These are phyloP conservation scores for Enteromius radiatus DNA, from an alignment of 2,797 vertebrate species.

Conservation along the genomic window DNA sequence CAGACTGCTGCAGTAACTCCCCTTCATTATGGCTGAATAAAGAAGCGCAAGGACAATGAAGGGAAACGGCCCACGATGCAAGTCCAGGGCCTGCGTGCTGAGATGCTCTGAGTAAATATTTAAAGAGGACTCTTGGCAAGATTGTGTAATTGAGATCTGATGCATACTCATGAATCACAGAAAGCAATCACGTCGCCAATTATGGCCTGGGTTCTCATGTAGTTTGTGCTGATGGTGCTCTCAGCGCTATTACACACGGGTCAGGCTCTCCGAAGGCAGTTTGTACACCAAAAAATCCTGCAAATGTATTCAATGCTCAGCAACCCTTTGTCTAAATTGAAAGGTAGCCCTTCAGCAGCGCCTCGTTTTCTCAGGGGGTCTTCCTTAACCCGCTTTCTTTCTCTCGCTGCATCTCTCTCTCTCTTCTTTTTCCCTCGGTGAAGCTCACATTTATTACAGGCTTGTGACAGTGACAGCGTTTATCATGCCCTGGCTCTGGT, in stretches of 20 bases:
- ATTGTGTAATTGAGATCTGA: conserved; percentile 52
- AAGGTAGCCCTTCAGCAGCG: conserved; percentile 36
- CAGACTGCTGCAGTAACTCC: conserved; percentile 23
- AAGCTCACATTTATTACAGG: conserved; percentile 44
- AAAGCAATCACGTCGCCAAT: conserved; percentile 39
- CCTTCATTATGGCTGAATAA: conserved; percentile 47
- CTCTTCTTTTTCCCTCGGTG: background rate
- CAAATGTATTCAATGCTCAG: conserved; percentile 40
- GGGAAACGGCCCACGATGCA: conserved; percentile 19
- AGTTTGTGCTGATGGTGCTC: conserved; percentile 40
- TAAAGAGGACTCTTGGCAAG: conserved; percentile 50
- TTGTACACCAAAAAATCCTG: conserved; percentile 28
- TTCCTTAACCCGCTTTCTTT: conserved; percentile 21
- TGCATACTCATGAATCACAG: conserved; percentile 44
- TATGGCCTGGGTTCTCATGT: conserved; percentile 8
- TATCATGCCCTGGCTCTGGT: conserved; percentile 71
- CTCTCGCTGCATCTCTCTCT: conserved; percentile 13
- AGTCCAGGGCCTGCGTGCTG: conserved; percentile 19
- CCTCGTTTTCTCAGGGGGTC: conserved; percentile 27
- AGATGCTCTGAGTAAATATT: conserved; percentile 48
- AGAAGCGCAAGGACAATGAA: conserved; percentile 40
- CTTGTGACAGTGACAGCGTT: conserved; percentile 51
- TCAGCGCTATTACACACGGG: conserved; percentile 20
- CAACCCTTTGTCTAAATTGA: conserved; percentile 45
- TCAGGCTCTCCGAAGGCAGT: conserved; percentile 34